Conservation (phyloP, 2,888 invertebrate genomes). For the Cantharis lateralis region DNA sequence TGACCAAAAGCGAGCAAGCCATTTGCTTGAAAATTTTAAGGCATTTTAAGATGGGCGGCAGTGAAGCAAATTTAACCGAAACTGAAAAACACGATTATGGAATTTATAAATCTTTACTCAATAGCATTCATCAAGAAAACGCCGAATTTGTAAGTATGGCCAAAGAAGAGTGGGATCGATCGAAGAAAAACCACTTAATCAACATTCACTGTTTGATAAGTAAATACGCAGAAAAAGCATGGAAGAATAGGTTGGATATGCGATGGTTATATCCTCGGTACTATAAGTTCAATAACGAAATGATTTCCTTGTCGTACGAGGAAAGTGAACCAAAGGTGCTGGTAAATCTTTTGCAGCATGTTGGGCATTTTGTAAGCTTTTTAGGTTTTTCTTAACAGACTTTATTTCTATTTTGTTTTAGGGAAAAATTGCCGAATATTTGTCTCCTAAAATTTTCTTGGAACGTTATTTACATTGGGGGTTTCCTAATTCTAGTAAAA, state of each 20-base stretch:
- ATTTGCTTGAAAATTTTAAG: slow-evolving; percentile 37
- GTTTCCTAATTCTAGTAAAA: slow-evolving; percentile 14
- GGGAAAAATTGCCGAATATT: slow-evolving; percentile 34
- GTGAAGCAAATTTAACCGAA: slow-evolving; percentile 18
- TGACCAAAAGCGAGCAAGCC: slow-evolving; percentile 32
- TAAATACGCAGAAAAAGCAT: slow-evolving; percentile 27
- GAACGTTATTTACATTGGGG: slow-evolving; percentile 15
- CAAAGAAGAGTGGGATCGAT: slow-evolving; percentile 27
- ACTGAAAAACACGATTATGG: slow-evolving; percentile 19
- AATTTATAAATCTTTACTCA: not conserved
- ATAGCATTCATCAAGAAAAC: slow-evolving; percentile 32
- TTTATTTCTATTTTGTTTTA: slow-evolving; percentile 15
- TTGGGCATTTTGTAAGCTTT: slow-evolving; percentile 40
- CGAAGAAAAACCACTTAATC: not conserved
- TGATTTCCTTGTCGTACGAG: slow-evolving; percentile 35
- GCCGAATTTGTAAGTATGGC: slow-evolving; percentile 31
- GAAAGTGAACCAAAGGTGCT: slow-evolving; percentile 38
- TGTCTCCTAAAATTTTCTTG: slow-evolving; percentile 24
- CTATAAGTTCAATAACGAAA: slow-evolving; percentile 35
- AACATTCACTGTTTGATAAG: slow-evolving; percentile 13
- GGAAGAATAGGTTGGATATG: slow-evolving; percentile 36
- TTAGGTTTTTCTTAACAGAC: not conserved
- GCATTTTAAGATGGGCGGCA: slow-evolving; percentile 35
- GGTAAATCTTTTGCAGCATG: slow-evolving; percentile 36
- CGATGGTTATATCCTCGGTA: slow-evolving; percentile 37